Percentiles rank a stretch among this genome's conserved stretches.
phyloP scores from a whole-genome alignment of 2,888 invertebrate species.

The Eupithecia inturbata region DNA sequence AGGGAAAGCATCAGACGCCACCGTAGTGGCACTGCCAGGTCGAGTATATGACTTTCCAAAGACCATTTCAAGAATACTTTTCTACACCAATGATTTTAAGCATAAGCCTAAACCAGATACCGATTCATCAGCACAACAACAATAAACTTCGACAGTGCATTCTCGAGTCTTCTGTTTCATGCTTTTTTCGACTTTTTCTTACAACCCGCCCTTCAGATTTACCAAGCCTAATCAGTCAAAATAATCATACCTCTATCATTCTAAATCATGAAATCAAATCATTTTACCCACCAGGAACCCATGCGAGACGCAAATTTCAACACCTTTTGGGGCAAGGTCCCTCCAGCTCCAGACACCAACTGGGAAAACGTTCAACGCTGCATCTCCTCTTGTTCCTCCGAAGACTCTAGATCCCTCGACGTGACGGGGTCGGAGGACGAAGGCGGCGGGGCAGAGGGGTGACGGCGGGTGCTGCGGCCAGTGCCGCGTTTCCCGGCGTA shows the following conservation, averaged over 20 bases:
- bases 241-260: background rate
- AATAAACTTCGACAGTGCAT: too few species aligned
- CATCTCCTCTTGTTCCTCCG: conserved; percentile 75
- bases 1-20: too few species aligned
- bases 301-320: conserved; percentile 75
- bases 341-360: conserved; percentile 63
- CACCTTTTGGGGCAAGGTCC: conserved; percentile 78
- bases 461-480: conserved; percentile 80
- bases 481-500: conserved; percentile 80
- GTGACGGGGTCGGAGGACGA: conserved; percentile 83
- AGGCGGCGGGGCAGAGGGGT: conserved; percentile 69
- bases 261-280: background rate
- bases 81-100: background rate
- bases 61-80: background rate
- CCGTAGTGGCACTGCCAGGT: too few species aligned
- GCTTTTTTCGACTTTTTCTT: background rate
- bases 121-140: background rate
- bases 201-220: background rate
- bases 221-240: background rate
- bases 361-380: conserved; percentile 73
- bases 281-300: conserved; percentile 58
- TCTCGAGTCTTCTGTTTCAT: background rate
- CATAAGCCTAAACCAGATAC: background rate
- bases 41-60: background rate
- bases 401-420: conserved; percentile 79